Percentiles rank a stretch among this genome's conserved stretches.
phyloP scores from a whole-genome alignment of 1,140 invertebrate species.

The Ptiloglossa arizonensis region DNA sequence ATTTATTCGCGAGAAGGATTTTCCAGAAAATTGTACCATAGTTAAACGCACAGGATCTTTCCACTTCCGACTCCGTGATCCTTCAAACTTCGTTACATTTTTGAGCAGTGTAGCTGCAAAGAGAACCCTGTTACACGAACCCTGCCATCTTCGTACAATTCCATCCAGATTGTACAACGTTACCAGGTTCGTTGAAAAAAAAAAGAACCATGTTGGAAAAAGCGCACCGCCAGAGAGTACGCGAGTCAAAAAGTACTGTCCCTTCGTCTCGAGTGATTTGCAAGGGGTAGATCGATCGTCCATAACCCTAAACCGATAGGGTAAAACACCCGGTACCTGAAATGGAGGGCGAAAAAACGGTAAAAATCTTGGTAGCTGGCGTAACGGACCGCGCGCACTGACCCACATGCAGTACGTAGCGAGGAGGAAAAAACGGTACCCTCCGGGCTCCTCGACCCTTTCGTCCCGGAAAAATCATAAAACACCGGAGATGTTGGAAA shows the following conservation, averaged over 20 bases:
- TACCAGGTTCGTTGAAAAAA: too few species aligned
- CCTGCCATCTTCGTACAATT: too few species aligned
- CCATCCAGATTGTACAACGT: too few species aligned
- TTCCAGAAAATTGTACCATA: too few species aligned
- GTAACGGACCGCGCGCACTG: constrained; percentile 33
- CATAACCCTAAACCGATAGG: constrained; percentile 34
- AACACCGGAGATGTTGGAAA: constrained; percentile 5
- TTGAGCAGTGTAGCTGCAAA: too few species aligned
- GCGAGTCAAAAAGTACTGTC: background rate
- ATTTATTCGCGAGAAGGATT: too few species aligned
- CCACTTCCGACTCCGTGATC: too few species aligned
- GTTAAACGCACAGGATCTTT: too few species aligned
- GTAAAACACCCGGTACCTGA: constrained; percentile 35
- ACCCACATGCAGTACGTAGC: constrained; percentile 49
- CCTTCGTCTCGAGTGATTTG: constrained; percentile 19
- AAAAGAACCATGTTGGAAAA: background rate
- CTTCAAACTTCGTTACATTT: too few species aligned
- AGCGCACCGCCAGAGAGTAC: background rate
- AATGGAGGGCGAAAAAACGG: constrained; percentile 49
- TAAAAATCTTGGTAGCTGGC: constrained; percentile 51
- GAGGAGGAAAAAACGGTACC: constrained; percentile 22
- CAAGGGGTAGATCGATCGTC: constrained; percentile 36
- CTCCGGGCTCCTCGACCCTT: constrained; percentile 18
- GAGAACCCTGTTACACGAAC: too few species aligned
- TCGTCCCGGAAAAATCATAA: constrained; percentile 51